phyloP scores from a whole-genome alignment of 2,797 vertebrate species.

The Okamejei kenojei region DNA sequence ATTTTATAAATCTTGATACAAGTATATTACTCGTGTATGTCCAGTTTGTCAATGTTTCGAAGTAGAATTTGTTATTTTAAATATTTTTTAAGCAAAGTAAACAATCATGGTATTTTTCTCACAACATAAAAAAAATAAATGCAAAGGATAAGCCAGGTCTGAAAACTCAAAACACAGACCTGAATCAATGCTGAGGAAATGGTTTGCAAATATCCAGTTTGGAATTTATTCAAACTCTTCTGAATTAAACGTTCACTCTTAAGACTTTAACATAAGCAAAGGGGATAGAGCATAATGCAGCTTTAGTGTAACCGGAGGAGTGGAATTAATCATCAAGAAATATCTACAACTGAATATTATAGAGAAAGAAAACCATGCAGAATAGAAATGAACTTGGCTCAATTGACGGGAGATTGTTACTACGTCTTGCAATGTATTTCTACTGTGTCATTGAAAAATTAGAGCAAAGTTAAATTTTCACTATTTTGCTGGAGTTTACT shows the following conservation, averaged over 20 bases:
- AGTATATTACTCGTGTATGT: background rate
- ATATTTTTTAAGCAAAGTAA: background rate
- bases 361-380: background rate
- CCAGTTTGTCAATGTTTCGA: background rate
- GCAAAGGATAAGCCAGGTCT: background rate
- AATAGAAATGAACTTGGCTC: background rate
- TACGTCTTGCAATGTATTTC: background rate
- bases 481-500: too few species aligned
- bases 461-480: background rate
- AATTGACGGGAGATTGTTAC: too few species aligned
- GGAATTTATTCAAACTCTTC: conserved; percentile 14
- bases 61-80: background rate
- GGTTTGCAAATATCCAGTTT: conserved; percentile 7
- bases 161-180: background rate
- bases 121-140: background rate
- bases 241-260: conserved; percentile 16
- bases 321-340: background rate
- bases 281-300: background rate
- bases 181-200: background rate
- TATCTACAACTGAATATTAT: background rate
- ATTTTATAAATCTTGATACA: background rate
- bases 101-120: background rate
- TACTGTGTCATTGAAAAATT: background rate
- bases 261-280: background rate
- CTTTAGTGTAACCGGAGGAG: background rate